phyloP scores from a whole-genome alignment of 2,888 invertebrate species.

The Gari tellinella region DNA sequence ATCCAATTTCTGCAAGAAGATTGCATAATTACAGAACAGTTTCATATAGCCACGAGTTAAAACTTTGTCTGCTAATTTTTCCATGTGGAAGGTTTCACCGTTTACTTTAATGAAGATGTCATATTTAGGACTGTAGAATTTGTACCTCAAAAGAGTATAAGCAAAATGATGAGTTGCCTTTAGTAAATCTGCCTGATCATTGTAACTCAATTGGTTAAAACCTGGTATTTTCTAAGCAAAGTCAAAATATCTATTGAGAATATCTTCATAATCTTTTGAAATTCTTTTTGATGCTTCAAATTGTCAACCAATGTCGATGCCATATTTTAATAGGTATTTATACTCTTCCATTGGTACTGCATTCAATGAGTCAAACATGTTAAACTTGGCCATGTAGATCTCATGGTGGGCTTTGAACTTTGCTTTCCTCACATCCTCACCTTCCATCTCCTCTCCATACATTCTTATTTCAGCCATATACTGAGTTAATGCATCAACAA shows the following conservation, averaged over 20 bases:
- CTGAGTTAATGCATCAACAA: constrained; percentile 14
- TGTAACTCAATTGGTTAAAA: constrained; percentile 23
- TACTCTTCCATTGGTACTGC: constrained; percentile 34
- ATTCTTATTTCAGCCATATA: constrained; percentile 41
- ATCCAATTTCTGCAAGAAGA: constrained; percentile 30
- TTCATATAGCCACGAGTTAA: constrained; percentile 18
- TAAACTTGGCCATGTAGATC: constrained; percentile 30
- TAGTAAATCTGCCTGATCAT: constrained; percentile 43
- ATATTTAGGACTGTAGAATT: constrained; percentile 31
- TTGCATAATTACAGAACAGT: neutral
- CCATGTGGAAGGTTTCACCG: constrained; percentile 38
- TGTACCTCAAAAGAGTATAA: constrained; percentile 39
- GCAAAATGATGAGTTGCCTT: constrained; percentile 44
- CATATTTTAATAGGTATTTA: constrained; percentile 31
- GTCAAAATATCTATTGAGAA: constrained; percentile 34
- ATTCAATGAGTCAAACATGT: constrained; percentile 37
- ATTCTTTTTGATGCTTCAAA: constrained; percentile 28
- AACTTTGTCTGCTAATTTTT: constrained; percentile 48
- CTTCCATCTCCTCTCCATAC: constrained; percentile 28
- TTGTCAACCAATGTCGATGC: constrained; percentile 45
- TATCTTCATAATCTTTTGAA: constrained; percentile 14
- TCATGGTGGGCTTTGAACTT: constrained; percentile 39
- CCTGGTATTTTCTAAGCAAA: constrained; percentile 46
- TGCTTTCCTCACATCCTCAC: constrained; percentile 16
- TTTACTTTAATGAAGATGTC: constrained; percentile 32